Evolutionary conservation across 64 coral and sea anemone species (phyloP), one percentile per base, ranked within the genome.

Genomic region (Actinia equina): DNA sequence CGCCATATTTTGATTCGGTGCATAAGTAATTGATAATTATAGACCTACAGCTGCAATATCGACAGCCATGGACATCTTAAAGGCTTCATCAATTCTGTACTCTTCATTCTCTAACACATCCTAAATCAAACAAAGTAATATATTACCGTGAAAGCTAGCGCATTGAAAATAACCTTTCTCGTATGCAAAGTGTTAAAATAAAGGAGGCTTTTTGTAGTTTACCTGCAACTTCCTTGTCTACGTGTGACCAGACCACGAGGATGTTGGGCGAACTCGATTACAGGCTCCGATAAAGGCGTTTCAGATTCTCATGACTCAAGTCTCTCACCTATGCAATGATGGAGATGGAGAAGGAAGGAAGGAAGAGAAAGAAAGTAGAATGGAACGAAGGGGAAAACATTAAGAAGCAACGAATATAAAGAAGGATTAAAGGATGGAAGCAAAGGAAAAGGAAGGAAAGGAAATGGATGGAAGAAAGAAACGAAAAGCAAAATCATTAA

Each of bases 221-320:
- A 92, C 94, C 84, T 92, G 89, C 25, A 95, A 49, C 94, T 95
- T 89, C 94, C 94, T 43, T 95, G 92, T 15, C 87, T 95, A 79
- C 91, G 52, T 95, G 89, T 12, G 94, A 85, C 44, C 89, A 92
- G 19, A 95, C 94, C 17, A 94, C 63, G 74, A 95, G 53, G 64
- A 95, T 95, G 70, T 95, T 91, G 0, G 89, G 89, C 6, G 93
- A n/a, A 91, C 37, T 95, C 93, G 43, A 95, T n/a, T 95, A 44
- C 93, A 95, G 22, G 89, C 93, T 80, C 94, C 94, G 25, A 95
- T 95, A 67, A 95, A 95, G 44, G 86, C 74, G 70, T 95, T n/a
- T 95, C 8, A 95, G 60, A 19, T 95, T 95, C 44, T 95, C 93
- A 18, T 91, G 93, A 44, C 87, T 87, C 22, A 91, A 79, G 44